Percentiles rank a stretch among this genome's conserved stretches.
These are phyloP conservation scores for Bombyx mandarina DNA, from an alignment of 1,140 invertebrate genomes.

Conservation along the genomic window DNA sequence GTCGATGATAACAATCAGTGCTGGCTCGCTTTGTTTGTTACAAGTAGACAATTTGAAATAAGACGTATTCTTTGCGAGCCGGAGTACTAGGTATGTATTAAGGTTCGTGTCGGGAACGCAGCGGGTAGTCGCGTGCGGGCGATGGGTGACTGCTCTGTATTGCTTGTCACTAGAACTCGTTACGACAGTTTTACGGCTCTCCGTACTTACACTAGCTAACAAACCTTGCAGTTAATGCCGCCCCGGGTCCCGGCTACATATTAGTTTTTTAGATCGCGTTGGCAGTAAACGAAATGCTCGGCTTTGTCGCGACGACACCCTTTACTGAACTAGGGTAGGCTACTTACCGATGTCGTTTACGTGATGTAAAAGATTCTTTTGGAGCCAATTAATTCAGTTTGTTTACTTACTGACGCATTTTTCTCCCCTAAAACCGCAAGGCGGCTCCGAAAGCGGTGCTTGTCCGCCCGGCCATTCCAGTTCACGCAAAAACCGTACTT, in stretches of 20 bases:
- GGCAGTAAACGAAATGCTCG: conserved; percentile 30
- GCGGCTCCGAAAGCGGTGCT: conserved; percentile 92
- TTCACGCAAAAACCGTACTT: conserved; percentile 75
- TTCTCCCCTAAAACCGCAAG: conserved; percentile 92
- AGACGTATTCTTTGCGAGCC: too few species aligned
- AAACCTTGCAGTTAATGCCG: conserved; percentile 48
- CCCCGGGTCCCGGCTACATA: conserved; percentile 22
- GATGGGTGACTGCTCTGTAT: conserved; percentile 33
- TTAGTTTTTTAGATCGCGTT: conserved; percentile 39
- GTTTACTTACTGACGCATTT: conserved; percentile 87
- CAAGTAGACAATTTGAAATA: too few species aligned
- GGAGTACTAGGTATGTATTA: too few species aligned
- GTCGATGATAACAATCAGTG: too few species aligned
- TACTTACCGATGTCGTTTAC: conserved; percentile 21
- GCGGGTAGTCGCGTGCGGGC: conserved; percentile 40
- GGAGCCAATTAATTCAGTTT: neutral
- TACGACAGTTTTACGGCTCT: conserved; percentile 38
- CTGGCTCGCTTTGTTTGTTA: too few species aligned
- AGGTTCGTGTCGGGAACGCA: conserved; percentile 12
- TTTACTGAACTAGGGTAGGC: conserved; percentile 22
- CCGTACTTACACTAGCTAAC: conserved; percentile 28
- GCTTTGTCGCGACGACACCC: conserved; percentile 9
- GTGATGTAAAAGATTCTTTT: conserved; percentile 9
- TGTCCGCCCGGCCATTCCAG: conserved; percentile 84
- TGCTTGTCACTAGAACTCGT: conserved; percentile 31